Base-by-base conservation (phyloP, 92 coral and sea anemone genomes). In the Zoanthus sociatus region DNA sequence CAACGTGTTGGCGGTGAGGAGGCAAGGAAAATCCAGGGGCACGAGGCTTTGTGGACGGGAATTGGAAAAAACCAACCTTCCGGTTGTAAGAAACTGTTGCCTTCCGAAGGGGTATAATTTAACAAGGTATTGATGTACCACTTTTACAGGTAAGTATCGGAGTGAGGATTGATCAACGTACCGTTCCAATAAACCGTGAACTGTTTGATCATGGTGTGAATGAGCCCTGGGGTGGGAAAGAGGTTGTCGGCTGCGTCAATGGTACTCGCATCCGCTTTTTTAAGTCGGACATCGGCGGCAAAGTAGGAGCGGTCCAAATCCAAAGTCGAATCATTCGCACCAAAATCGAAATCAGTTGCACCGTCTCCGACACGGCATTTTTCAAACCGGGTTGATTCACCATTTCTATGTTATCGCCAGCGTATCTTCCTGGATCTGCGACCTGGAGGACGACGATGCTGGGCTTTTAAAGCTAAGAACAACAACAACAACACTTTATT, bases 331-430 rank as follows among this genome's bases (percentile, higher is more conserved):
- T 53, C 82, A 8, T 66, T 77, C 1, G 3, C 9, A 8, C 67
- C 37, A 15, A 75, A 0, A 15, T n/a, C 4, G 15, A 75, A 48
- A 21, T 26, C 26, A 75, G 48, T 46, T 75, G 79, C 42, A 48
- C 14, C 48, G 8, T 14, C 3, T 55, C 42, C 13, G 60, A 6
- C 33, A 75, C 63, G 42, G 79, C 26, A 55, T 21, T 54, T 55
- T 20, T 30, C 60, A 61, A 75, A 30, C 79, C 79, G 17, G 79
- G 79, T 54, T 16, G 26, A 48, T 48, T 73, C 6, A 47, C 14
- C 37, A 48, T 48, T 15, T 75, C 79, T 63, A 75, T 75, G 79
- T 7, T 75, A 31, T 73, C 31, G n/a, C 31, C 51, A 56, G 4
- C 32, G 67, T 17, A 21, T 51, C n/a, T n/a, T 53, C 10, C 46